Percentiles rank a stretch among this genome's conserved stretches.
phyloP scores from a whole-genome alignment of 2,797 vertebrate species.

The Acanthornis magna region DNA sequence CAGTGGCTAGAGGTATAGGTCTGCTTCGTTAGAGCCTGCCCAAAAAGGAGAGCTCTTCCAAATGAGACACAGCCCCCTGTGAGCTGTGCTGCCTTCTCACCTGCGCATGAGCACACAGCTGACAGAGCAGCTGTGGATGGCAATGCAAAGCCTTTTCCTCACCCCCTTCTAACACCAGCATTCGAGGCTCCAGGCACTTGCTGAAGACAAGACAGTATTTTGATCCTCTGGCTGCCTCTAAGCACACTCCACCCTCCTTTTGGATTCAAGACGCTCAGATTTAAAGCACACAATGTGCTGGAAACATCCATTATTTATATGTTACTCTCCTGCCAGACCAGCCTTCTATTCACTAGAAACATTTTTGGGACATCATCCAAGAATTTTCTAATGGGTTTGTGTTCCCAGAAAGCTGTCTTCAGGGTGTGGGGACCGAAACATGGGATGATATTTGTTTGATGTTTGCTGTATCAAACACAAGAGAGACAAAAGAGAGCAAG shows the following conservation, averaged over 20 bases:
- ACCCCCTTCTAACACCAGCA: neutral
- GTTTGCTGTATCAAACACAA: neutral
- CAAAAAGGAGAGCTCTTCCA: neutral
- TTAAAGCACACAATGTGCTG: conserved; percentile 23
- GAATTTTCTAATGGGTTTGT: conserved; percentile 36
- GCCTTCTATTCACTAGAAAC: conserved; percentile 57
- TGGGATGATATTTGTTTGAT: neutral
- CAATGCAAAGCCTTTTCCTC: neutral
- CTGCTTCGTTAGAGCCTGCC: neutral
- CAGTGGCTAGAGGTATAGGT: neutral
- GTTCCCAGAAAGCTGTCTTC: conserved; percentile 11
- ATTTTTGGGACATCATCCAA: conserved; percentile 51
- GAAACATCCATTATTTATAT: conserved; percentile 46
- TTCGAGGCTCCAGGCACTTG: neutral
- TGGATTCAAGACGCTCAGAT: neutral
- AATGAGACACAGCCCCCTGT: neutral
- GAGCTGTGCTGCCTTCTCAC: neutral
- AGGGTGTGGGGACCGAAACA: neutral
- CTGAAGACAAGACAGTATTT: neutral
- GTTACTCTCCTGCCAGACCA: conserved; percentile 33
- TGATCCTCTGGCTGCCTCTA: neutral
- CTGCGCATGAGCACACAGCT: neutral
- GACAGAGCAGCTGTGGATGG: neutral
- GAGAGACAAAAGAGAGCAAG: neutral
- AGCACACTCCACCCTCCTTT: neutral